Evolutionary conservation across 2,113 vertebrate species (phyloP).

Genomic region (Rhizomys pruinosus): DNA sequence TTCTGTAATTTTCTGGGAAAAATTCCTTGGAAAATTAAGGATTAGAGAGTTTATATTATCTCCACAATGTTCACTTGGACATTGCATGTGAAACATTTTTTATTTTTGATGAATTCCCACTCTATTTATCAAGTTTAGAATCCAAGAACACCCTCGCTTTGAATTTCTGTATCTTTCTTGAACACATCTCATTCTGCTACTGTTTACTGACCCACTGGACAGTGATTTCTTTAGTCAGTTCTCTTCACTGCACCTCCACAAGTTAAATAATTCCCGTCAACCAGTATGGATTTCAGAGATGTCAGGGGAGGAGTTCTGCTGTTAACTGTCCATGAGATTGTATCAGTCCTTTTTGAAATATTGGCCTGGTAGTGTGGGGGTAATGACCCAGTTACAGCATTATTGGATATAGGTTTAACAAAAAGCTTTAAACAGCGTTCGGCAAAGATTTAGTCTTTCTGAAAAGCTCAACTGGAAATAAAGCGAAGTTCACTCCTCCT

Average conservation of each 20-base stretch:
- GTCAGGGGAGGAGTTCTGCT: conserved; percentile 66
- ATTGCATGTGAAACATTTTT: conserved; percentile 67
- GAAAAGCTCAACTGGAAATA: conserved; percentile 61
- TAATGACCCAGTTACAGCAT: conserved; percentile 74
- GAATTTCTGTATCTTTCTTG: conserved; percentile 61
- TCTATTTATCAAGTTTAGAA: conserved; percentile 76
- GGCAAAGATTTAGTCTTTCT: conserved; percentile 67
- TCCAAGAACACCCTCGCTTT: conserved; percentile 54
- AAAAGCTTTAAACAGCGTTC: conserved; percentile 68
- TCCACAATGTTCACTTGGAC: conserved; percentile 7
- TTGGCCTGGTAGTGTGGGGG: conserved; percentile 48
- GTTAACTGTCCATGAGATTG: conserved; percentile 71
- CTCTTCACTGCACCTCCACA: neutral
- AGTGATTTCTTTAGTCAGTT: conserved; percentile 52
- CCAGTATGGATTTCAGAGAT: conserved; percentile 70
- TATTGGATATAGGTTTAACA: conserved; percentile 64
- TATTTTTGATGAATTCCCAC: conserved; percentile 74
- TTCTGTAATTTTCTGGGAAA: conserved; percentile 56
- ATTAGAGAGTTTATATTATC: neutral
- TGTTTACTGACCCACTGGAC: conserved; percentile 54
- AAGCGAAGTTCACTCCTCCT: conserved; percentile 51
- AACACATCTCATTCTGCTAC: conserved; percentile 28
- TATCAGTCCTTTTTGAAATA: conserved; percentile 71
- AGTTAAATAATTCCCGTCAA: conserved; percentile 75
- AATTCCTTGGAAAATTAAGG: neutral